phyloP scores from a whole-genome alignment of 2,888 invertebrate genomes.

The Spatulosminthurus flaviceps region DNA sequence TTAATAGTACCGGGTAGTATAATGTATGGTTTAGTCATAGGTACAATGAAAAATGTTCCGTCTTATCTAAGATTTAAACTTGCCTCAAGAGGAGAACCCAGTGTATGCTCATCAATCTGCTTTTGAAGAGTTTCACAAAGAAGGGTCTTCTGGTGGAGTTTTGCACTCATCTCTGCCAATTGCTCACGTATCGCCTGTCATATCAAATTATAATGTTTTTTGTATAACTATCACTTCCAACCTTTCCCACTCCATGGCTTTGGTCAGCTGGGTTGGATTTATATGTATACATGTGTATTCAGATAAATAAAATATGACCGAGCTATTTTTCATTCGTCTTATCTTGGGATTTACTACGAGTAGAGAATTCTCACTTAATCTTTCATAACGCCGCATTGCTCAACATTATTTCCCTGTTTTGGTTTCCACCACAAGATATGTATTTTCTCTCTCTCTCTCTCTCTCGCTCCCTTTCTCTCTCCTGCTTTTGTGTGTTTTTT shows the following conservation, averaged over 20 bases:
- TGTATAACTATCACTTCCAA: constrained; percentile 36
- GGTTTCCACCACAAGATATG: not conserved
- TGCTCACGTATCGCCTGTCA: constrained; percentile 52
- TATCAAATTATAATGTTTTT: constrained; percentile 41
- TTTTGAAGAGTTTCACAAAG: constrained; percentile 43
- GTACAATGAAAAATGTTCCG: constrained; percentile 40
- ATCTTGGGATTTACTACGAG: not conserved
- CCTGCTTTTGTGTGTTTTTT: not conserved
- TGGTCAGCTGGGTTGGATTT: constrained; percentile 13
- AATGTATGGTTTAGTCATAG: no score
- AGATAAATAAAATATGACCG: constrained; percentile 42
- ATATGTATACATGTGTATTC: no score
- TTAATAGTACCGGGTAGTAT: no score
- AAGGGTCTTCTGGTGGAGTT: constrained; percentile 47
- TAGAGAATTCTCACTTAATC: constrained; percentile 18
- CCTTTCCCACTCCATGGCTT: not conserved
- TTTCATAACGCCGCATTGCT: constrained; percentile 25
- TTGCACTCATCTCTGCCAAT: constrained; percentile 49
- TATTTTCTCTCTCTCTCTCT: no score
- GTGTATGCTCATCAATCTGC: constrained; percentile 49
- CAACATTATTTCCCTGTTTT: constrained; percentile 9
- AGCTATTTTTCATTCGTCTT: constrained; percentile 42
- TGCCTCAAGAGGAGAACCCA: constrained; percentile 45
- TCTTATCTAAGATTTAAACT: constrained; percentile 48
- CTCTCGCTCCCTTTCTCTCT: not conserved